A percentile compares a stretch with the other conserved stretches of the same genome.
Evolutionary conservation across 2,888 invertebrate species (phyloP).

Genomic region (Heliconius cydno): DNA sequence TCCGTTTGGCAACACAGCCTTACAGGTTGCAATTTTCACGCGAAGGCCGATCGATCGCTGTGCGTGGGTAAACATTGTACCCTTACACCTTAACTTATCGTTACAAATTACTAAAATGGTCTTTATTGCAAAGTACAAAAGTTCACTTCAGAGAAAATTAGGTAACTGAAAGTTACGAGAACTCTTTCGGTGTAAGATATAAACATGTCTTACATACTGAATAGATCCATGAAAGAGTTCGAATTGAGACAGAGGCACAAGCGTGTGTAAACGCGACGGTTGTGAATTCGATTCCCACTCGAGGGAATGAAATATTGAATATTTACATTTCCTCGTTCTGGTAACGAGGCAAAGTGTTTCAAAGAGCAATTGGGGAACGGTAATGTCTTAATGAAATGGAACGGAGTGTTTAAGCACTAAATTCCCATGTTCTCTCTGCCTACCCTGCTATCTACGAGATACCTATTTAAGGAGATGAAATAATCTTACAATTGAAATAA

Average conservation of each 20-base stretch:
- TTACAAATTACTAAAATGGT: slow-evolving; percentile 53
- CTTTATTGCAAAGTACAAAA: slow-evolving; percentile 47
- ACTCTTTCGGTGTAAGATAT: slow-evolving; percentile 35
- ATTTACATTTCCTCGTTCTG: no score
- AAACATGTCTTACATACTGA: slow-evolving; percentile 38
- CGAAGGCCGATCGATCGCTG: slow-evolving; percentile 79
- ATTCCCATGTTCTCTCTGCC: no score
- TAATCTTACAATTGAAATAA: neutral
- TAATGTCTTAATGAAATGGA: no score
- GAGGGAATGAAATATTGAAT: no score
- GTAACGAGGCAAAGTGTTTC: no score
- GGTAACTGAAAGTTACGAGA: slow-evolving; percentile 20
- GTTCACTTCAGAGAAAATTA: slow-evolving; percentile 41
- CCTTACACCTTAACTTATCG: slow-evolving; percentile 68
- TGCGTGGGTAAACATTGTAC: slow-evolving; percentile 79
- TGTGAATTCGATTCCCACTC: no score
- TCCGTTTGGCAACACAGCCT: slow-evolving; percentile 59
- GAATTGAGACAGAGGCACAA: no score
- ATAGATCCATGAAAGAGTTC: slow-evolving; percentile 23
- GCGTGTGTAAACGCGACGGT: no score
- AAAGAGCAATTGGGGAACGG: no score
- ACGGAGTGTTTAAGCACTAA: no score
- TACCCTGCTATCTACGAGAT: no score
- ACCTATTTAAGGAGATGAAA: no score
- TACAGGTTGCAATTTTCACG: slow-evolving; percentile 80